Conservation (phyloP, 2,113 vertebrate genomes). For the Gopherus evgoodei region DNA sequence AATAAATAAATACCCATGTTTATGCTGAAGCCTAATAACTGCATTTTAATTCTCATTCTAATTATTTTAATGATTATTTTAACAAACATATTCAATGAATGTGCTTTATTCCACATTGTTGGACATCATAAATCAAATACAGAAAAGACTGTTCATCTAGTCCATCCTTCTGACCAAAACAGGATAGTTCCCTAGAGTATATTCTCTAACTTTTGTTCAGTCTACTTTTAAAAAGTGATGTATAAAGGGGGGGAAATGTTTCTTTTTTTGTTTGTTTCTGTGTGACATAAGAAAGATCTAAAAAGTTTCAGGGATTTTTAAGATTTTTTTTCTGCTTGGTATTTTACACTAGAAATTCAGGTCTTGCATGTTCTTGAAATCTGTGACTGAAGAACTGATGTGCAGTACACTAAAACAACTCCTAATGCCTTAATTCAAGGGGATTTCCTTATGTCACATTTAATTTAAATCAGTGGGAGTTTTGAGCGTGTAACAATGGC, state of each 20-base stretch:
- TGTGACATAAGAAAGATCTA: fast-evolving
- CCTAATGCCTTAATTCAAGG: fast-evolving
- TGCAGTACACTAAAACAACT: background rate
- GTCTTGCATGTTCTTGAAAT: background rate
- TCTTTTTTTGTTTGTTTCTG: background rate
- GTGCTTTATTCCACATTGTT: background rate
- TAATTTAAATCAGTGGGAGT: background rate
- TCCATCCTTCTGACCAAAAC: background rate
- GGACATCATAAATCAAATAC: fast-evolving
- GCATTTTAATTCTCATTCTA: fast-evolving
- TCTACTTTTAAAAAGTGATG: background rate
- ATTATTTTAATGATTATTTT: background rate
- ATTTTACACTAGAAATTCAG: fast-evolving
- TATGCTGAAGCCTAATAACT: fast-evolving
- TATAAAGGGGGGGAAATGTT: background rate
- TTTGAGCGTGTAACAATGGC: background rate
- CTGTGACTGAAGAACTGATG: fast-evolving
- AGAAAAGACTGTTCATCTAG: background rate
- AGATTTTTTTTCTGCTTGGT: fast-evolving
- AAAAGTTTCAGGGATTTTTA: background rate
- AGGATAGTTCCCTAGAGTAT: background rate
- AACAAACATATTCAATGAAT: background rate
- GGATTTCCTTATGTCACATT: background rate
- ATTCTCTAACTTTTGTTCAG: too few species aligned
- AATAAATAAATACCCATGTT: fast-evolving